These are phyloP conservation scores for Oreocharis arfaki DNA, from an alignment of 2,113 vertebrate genomes.

Conservation along the genomic window DNA sequence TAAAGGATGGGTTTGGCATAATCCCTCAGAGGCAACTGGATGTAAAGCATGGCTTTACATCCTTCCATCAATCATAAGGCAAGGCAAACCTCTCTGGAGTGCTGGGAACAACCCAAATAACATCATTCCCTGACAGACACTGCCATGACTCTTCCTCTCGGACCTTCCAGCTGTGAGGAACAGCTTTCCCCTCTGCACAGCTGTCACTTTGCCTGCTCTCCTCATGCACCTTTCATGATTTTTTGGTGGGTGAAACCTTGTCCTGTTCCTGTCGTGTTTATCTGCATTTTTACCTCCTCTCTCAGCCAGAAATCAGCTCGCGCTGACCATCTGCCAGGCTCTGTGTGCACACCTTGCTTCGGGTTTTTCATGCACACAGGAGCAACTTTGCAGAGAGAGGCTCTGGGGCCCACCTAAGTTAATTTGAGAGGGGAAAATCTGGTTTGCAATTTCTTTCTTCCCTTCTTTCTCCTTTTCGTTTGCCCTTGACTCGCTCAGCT, in stretches of 20 bases:
- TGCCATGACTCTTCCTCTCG: background rate
- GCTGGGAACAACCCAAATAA: background rate
- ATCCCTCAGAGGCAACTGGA: background rate
- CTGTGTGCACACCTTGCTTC: background rate
- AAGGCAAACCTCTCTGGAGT: background rate
- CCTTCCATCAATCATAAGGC: background rate
- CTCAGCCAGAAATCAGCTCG: background rate
- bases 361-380: background rate
- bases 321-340: background rate
- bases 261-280: background rate
- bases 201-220: background rate
- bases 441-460: background rate
- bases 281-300: background rate
- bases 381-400: background rate
- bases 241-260: background rate
- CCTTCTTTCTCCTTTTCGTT: background rate
- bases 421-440: slow-evolving; percentile 28
- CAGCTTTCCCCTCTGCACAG: background rate
- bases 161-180: background rate
- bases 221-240: rapidly evolving
- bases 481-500: slow-evolving; percentile 59
- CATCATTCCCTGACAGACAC: background rate
- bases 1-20: background rate
- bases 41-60: background rate
- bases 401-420: background rate